These are phyloP conservation scores for Hypotaenidia okinawae DNA, from an alignment of 2,797 vertebrate species.

Conservation along the genomic window DNA sequence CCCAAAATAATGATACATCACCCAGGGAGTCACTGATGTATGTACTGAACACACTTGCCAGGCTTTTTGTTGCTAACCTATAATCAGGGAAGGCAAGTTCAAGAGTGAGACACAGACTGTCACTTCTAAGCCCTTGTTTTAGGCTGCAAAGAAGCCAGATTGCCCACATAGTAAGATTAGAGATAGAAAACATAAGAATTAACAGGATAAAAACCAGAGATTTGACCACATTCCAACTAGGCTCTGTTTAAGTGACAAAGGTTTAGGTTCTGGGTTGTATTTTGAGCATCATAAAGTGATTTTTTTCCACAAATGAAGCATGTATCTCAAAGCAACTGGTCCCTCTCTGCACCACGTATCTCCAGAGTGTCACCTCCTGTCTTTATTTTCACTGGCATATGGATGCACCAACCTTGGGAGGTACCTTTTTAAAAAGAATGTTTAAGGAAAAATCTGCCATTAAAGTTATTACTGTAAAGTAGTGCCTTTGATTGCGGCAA, in stretches of 20 bases:
- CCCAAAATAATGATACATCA: background rate
- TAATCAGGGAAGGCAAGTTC: background rate
- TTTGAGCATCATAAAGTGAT: background rate
- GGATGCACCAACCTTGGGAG: conserved; percentile 8
- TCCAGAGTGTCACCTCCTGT: background rate
- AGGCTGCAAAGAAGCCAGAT: background rate
- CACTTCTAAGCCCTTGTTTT: background rate
- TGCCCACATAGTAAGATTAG: background rate
- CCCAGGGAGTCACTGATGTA: background rate
- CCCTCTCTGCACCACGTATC: fast-evolving
- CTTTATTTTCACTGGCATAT: background rate
- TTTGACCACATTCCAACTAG: fast-evolving
- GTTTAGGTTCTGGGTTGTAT: background rate
- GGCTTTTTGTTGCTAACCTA: background rate
- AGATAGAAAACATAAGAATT: background rate
- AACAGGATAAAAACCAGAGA: background rate
- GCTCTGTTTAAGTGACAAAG: background rate
- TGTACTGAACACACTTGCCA: too few species aligned
- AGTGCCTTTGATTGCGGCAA: conserved; percentile 55
- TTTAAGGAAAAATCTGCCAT: conserved; percentile 58
- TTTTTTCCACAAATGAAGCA: background rate
- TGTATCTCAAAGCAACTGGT: background rate
- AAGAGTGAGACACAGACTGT: background rate
- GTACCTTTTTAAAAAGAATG: conserved; percentile 8
- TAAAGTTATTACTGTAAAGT: conserved; percentile 55